Conservation (phyloP, 2,797 vertebrate genomes). For the Sebastes matsubarae region DNA sequence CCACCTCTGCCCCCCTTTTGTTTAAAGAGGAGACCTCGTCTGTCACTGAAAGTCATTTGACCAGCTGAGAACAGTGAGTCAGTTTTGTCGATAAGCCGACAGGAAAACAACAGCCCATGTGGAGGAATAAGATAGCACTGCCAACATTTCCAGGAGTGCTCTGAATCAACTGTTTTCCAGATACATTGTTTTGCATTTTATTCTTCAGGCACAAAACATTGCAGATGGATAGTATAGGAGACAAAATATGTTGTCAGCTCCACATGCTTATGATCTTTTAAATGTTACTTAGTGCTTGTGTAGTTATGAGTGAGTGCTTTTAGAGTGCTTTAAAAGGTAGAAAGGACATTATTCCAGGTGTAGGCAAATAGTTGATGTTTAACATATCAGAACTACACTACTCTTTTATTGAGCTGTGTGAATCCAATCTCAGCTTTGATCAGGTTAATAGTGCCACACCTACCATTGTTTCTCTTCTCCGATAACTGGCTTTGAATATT, state of each 20-base stretch:
- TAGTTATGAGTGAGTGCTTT: neutral
- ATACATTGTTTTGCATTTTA: constrained; percentile 42
- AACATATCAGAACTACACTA: neutral
- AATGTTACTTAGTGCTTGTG: neutral
- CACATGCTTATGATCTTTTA: neutral
- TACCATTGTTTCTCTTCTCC: neutral
- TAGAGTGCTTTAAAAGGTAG: neutral
- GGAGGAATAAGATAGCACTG: constrained; percentile 78
- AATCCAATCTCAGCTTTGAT: neutral
- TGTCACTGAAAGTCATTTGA: constrained; percentile 72
- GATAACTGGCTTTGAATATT: constrained; percentile 4
- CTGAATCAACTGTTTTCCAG: constrained; percentile 32
- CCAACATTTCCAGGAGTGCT: constrained; percentile 75
- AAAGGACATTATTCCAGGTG: neutral
- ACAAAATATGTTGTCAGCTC: constrained; percentile 1
- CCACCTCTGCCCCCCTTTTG: constrained; percentile 60
- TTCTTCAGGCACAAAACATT: constrained; percentile 4
- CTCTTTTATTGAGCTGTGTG: neutral
- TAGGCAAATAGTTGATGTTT: neutral
- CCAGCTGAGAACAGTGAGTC: constrained; percentile 73
- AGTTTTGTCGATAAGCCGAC: constrained; percentile 70
- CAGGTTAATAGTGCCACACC: neutral
- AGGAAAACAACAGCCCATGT: constrained; percentile 80
- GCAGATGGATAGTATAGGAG: neutral
- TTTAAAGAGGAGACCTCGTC: constrained; percentile 72